These are phyloP conservation scores for Drosophila robusta DNA, from an alignment of 2,888 invertebrate genomes.

Conservation along the genomic window DNA sequence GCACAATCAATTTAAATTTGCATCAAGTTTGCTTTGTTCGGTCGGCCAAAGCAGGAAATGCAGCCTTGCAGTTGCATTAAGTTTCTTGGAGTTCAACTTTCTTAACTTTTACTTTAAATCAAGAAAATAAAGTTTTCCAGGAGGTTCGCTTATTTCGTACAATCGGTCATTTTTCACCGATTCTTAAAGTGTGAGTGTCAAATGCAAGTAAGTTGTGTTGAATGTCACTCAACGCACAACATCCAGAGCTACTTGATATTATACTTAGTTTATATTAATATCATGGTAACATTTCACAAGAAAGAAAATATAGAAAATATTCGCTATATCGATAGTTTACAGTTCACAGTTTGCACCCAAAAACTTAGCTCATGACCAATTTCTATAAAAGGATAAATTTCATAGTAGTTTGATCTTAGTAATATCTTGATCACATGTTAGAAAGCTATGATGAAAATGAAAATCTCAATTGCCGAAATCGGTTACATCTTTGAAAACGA, in stretches of 20 bases:
- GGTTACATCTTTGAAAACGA: no score
- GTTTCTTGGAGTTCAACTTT: neutral
- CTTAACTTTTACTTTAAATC: conserved; percentile 4
- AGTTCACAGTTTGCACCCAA: neutral
- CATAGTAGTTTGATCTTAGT: no score
- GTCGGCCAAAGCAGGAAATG: neutral
- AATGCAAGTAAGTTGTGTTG: neutral
- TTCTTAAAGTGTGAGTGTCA: neutral
- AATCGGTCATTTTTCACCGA: conserved; percentile 1
- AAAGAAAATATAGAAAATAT: neutral
- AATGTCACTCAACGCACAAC: neutral
- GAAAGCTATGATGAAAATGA: no score
- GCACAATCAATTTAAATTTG: conserved; percentile 22
- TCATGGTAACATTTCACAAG: no score
- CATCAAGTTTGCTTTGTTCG: neutral
- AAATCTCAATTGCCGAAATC: no score
- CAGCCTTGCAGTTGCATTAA: neutral
- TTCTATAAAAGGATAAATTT: no score
- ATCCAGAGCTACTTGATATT: no score
- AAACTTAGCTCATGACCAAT: no score
- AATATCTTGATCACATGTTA: neutral
- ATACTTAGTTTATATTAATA: no score
- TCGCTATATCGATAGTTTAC: neutral
- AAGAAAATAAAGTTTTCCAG: conserved; percentile 14
- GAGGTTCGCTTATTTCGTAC: neutral